Base-by-base conservation (phyloP, 1,140 invertebrate genomes). In the Conus ventricosus region DNA sequence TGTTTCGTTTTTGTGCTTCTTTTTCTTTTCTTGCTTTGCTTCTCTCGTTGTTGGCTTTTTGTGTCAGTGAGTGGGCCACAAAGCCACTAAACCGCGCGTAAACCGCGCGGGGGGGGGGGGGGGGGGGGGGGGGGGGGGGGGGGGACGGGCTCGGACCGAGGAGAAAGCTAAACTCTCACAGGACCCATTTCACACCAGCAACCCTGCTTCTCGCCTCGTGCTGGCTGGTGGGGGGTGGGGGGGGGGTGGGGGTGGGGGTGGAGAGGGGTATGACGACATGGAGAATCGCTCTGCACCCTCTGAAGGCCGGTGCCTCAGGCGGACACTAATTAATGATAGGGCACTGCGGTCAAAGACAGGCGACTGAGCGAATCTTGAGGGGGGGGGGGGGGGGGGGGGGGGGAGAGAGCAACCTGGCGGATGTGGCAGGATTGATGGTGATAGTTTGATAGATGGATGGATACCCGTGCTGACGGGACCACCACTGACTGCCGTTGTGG, bases 261-360 rank as follows among this genome's bases (percentile, higher is more conserved):
- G 60, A 1, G 60, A 4, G 67, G 20, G 67, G 17, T 20, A 71
- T 20, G 67, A 71, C 13, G 17, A 23, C 67, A 17, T 71, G 11
- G 6, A 23, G 67, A 17, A 71, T 71, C 67, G 0, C 67, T n/a
- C 20, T 20, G 67, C 11, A 1, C 20, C 13, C 78, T 51, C 11
- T 81, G 39, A 81, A 23, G 71, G 25, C 84, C 82, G 88, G 76
- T 87, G 87, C 91, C 92, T 89, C 97, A 97, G 90, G 95, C 96
- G 88, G 67, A n/a, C 20, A 7, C 20, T 71, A 8, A 71, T 71
- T 71, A 8, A 71, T 71, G 67, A 71, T 71, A 71, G 67, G 67
- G 20, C 11, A 23, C 67, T 20, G 7, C 23, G 0, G 11, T n/a
- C 23, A 71, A 20, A 71, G 67, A 71, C 20, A 20, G 67, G 7